Conservation (phyloP, 1,140 invertebrate genomes). For the Atopsyche davidsoni region DNA sequence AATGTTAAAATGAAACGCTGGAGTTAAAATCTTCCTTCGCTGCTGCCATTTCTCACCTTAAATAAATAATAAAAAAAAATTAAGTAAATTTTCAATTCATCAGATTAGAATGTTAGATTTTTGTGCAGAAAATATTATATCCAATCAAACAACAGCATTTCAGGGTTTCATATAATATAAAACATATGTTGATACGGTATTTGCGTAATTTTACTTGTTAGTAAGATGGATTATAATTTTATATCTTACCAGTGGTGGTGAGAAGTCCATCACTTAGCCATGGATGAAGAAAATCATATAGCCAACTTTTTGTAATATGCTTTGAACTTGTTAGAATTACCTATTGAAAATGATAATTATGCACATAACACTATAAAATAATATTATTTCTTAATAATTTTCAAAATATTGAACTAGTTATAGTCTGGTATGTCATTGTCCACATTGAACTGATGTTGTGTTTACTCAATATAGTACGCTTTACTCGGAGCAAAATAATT, state of each 20-base stretch:
- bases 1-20: conserved; percentile 87
- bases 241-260: conserved; percentile 50
- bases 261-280: conserved; percentile 52
- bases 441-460: too few relatives aligned
- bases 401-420: too few relatives aligned
- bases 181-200: not conserved
- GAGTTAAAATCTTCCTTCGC: conserved; percentile 76
- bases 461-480: too few relatives aligned
- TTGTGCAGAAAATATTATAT: too few relatives aligned
- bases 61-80: conserved; percentile 9
- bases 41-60: conserved; percentile 63
- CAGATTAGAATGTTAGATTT: too few relatives aligned
- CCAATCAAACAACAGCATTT: too few relatives aligned
- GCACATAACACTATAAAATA: conserved; percentile 14
- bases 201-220: not conserved
- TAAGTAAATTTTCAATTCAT: too few relatives aligned
- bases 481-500: too few relatives aligned
- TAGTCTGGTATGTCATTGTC: too few relatives aligned
- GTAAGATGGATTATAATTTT: not conserved
- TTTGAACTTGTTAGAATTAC: conserved; percentile 51
- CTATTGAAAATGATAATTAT: conserved; percentile 28
- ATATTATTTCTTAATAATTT: too few relatives aligned
- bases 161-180: too few relatives aligned
- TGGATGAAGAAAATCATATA: conserved; percentile 54
- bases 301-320: conserved; percentile 51